phyloP scores from a whole-genome alignment of 2,113 vertebrate species.

The Pagrus major region DNA sequence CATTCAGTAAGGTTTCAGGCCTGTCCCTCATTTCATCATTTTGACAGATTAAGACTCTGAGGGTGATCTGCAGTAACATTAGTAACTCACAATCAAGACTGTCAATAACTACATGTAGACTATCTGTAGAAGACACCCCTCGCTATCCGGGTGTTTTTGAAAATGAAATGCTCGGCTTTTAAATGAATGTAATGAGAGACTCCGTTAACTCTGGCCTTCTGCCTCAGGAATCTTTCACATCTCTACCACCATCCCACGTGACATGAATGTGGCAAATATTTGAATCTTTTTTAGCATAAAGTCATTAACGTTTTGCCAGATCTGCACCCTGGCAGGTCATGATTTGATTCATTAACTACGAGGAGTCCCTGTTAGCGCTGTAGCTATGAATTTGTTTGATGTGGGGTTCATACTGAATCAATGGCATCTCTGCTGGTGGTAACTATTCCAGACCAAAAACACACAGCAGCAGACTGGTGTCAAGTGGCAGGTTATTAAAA shows the following conservation, averaged over 20 bases:
- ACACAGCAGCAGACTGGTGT: slow-evolving; percentile 39
- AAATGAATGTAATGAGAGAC: too few species aligned
- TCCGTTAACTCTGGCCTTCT: not conserved
- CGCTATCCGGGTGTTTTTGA: too few species aligned
- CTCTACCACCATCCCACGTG: not conserved
- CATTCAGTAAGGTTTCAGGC: too few species aligned
- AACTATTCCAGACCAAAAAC: slow-evolving; percentile 22
- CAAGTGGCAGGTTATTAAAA: slow-evolving; percentile 44
- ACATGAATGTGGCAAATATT: not conserved
- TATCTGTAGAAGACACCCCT: too few species aligned
- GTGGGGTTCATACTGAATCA: not conserved
- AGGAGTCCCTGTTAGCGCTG: not conserved
- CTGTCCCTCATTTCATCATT: too few species aligned
- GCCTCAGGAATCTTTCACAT: not conserved
- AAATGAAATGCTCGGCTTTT: too few species aligned
- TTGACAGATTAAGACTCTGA: too few species aligned
- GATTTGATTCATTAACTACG: too few species aligned
- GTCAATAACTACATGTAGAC: too few species aligned
- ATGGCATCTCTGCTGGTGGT: not conserved
- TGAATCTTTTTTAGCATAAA: not conserved
- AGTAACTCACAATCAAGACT: too few species aligned
- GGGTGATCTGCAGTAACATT: too few species aligned
- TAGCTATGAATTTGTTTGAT: not conserved
- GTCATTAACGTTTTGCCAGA: not conserved
- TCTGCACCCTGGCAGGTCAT: not conserved